phyloP scores from a whole-genome alignment of 2,113 vertebrate genomes.

The Hippocampus mohnikei region DNA sequence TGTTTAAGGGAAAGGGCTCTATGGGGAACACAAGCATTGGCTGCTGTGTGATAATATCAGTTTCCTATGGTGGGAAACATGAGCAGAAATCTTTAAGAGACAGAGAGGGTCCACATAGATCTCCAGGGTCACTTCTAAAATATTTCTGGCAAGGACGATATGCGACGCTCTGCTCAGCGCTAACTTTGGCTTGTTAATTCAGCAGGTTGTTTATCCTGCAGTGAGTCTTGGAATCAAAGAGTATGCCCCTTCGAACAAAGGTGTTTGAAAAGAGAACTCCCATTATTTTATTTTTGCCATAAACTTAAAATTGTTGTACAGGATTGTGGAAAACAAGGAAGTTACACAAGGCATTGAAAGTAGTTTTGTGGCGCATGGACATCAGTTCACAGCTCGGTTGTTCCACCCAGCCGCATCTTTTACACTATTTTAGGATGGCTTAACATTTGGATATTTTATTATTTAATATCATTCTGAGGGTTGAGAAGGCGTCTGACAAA shows the following conservation, averaged over 20 bases:
- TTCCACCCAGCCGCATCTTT: too few relatives aligned
- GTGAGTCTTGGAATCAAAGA: conserved; percentile 28
- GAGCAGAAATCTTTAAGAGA: conserved; percentile 69
- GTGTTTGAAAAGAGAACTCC: too few relatives aligned
- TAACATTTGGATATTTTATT: too few relatives aligned
- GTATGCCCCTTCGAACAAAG: neutral
- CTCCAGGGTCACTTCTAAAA: conserved; percentile 52
- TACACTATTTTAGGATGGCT: too few relatives aligned
- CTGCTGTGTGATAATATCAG: conserved; percentile 51
- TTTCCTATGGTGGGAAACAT: conserved; percentile 56
- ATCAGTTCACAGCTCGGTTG: too few relatives aligned
- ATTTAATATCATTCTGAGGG: too few relatives aligned
- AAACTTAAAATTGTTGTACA: neutral
- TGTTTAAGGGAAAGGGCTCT: conserved; percentile 62
- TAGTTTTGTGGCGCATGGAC: too few relatives aligned
- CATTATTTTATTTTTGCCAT: neutral
- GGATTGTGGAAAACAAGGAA: too few relatives aligned
- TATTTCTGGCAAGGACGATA: conserved; percentile 38
- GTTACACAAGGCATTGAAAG: too few relatives aligned
- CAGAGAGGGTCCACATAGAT: conserved; percentile 61
- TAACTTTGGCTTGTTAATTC: conserved; percentile 28
- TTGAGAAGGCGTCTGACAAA: too few relatives aligned
- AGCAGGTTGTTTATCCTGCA: conserved; percentile 20
- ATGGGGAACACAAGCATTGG: conserved; percentile 35
- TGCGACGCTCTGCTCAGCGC: conserved; percentile 21